Percentiles rank a stretch among this genome's conserved stretches.
Evolutionary conservation across 2,113 vertebrate genomes (phyloP).

Genomic region (Potamarius usumacintae): DNA sequence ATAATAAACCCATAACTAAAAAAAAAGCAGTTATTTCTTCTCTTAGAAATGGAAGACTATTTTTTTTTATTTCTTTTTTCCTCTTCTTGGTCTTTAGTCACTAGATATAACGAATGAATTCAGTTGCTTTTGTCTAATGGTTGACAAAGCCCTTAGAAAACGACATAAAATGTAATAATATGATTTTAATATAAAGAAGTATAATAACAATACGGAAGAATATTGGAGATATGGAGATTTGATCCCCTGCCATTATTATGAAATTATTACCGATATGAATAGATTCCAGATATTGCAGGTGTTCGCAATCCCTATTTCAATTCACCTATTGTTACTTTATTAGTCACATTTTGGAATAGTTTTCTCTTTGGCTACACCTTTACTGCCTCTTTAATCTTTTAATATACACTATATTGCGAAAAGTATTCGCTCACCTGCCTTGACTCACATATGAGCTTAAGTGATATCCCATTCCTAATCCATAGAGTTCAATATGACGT

Average conservation of each 20-base stretch:
- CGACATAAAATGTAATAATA: background rate
- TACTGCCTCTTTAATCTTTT: background rate
- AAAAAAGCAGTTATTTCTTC: background rate
- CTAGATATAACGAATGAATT: background rate
- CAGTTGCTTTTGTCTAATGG: background rate
- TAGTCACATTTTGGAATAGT: background rate
- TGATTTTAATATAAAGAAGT: background rate
- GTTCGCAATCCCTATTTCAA: background rate
- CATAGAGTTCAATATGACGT: too few species aligned
- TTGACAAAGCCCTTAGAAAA: background rate
- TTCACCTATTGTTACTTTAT: background rate
- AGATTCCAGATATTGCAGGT: background rate
- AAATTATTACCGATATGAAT: background rate
- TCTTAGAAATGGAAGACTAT: too few species aligned
- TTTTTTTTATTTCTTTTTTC: too few species aligned
- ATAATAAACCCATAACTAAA: background rate
- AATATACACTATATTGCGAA: too few species aligned
- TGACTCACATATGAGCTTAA: too few species aligned
- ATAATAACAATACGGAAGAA: background rate
- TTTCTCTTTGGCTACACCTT: background rate
- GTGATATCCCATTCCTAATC: too few species aligned
- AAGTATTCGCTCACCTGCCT: too few species aligned
- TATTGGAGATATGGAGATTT: background rate
- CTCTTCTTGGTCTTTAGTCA: background rate
- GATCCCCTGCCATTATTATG: background rate